Percentiles rank a stretch among this genome's conserved stretches.
phyloP scores from a whole-genome alignment of 1,140 invertebrate genomes.

The Mamestra configurata region DNA sequence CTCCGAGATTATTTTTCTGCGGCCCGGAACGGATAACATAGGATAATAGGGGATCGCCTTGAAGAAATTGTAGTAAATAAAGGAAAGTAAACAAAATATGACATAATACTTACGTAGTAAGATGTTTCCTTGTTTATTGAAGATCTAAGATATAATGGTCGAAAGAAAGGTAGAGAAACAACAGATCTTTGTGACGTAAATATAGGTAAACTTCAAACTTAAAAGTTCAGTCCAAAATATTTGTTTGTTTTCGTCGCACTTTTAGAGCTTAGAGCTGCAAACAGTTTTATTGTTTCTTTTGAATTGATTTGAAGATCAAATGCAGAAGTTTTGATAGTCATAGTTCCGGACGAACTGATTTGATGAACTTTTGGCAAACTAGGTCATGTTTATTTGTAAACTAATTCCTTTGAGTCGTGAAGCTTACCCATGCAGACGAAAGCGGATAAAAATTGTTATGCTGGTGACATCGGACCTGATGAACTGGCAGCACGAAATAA shows the following conservation, averaged over 20 bases:
- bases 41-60: slow-evolving; percentile 26
- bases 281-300: neutral
- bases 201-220: neutral
- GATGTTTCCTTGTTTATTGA: slow-evolving; percentile 13
- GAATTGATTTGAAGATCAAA: slow-evolving; percentile 1
- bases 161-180: neutral
- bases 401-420: neutral
- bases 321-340: neutral
- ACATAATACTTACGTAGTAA: neutral
- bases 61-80: slow-evolving; percentile 27
- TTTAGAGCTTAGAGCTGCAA: neutral
- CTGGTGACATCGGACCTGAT: no score
- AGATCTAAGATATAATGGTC: neutral
- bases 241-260: neutral
- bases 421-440: no score
- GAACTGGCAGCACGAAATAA: no score
- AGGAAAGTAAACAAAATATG: slow-evolving; percentile 27
- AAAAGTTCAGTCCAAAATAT: neutral
- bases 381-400: neutral
- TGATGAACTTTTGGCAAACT: neutral
- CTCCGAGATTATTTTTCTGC: slow-evolving; percentile 34
- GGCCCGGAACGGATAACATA: slow-evolving; percentile 22
- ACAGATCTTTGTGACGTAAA: neutral
- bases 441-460: no score
- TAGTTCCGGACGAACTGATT: neutral